Evolutionary conservation across 1,140 invertebrate genomes (phyloP), one percentile per base, ranked within the genome.

Genomic region (Trachymyrmex cornetzi): DNA sequence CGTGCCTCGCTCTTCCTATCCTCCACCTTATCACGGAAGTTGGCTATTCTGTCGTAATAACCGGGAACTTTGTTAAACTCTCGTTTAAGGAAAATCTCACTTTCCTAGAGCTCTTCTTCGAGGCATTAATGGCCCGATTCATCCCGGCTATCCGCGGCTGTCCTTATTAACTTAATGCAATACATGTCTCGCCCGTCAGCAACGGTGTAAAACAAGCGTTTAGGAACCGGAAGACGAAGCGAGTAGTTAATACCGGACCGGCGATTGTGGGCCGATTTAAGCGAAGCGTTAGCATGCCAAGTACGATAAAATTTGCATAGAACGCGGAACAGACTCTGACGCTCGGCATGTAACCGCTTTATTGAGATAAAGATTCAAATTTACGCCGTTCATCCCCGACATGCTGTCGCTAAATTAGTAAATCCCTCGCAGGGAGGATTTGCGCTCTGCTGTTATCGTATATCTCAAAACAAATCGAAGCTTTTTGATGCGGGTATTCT

Each of bases 31-130:
- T 88, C 87, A 88, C 66, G 53, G 67, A 90, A 91, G 72, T 90
- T 85, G 72, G 71, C 90, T 87, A 86, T 88, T 87, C 87, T 67
- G 77, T 91, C 84, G 84, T 91, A 91, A 87, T 91, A 91, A 88
- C 87, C 77, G 48, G 89, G 87, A 91, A 91, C 89, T 91, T 91
- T 90, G 89, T 91, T 91, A 88, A 88, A 88, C 86, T 90, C 89
- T 90, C 89, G 75, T 90, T 90, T 44, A 63, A 82, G 77, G 77
- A 88, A 90, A 90, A 90, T 90, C 86, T 82, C 77, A 74, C 77
- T 86, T 79, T 84, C 34, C 77, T 61, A 53, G 44, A 30, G 57
- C 77, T 86, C 53, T 61, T 72, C 69, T 74, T 14, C 80, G 44
- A 48, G 69, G 66, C 77, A 57, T 79, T 91, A 91, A 91, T 82